A percentile compares a stretch with the other conserved stretches of the same genome.
Evolutionary conservation across 2,888 invertebrate species (phyloP).

Genomic region (Xylophagus ater): DNA sequence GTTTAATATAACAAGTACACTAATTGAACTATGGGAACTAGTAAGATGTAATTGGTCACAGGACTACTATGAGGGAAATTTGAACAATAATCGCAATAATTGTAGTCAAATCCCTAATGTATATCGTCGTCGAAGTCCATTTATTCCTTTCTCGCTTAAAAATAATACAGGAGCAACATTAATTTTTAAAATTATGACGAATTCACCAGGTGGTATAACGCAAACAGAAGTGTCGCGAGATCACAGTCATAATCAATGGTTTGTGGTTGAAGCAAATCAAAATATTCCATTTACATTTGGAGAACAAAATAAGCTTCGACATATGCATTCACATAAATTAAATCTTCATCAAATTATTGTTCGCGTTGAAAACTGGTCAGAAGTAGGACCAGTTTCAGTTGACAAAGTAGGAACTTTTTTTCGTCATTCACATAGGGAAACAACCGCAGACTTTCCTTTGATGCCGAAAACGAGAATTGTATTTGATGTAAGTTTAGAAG

Average conservation of each 20-base stretch:
- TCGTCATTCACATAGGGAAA: constrained; percentile 47
- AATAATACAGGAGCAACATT: constrained; percentile 84
- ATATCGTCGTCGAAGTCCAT: constrained; percentile 71
- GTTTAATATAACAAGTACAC: constrained; percentile 78
- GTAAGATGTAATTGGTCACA: constrained; percentile 81
- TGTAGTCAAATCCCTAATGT: constrained; percentile 24
- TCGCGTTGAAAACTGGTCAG: constrained; percentile 80
- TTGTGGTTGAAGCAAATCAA: constrained; percentile 58
- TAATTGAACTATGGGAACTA: constrained; percentile 69
- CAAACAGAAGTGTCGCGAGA: constrained; percentile 27
- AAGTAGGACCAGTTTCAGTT: constrained; percentile 80
- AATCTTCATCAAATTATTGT: constrained; percentile 80
- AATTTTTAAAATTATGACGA: constrained; percentile 74
- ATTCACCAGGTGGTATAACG: constrained; percentile 51
- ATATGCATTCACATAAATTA: constrained; percentile 63
- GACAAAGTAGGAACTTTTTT: constrained; percentile 94
- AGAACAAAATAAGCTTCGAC: constrained; percentile 56
- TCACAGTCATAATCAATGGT: constrained; percentile 49
- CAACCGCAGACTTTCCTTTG: constrained; percentile 13
- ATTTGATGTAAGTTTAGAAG: constrained; percentile 82
- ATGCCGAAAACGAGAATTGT: constrained; percentile 64
- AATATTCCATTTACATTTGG: constrained; percentile 82
- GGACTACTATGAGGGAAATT: constrained; percentile 50
- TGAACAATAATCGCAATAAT: no score
- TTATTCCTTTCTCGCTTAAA: constrained; percentile 86